These are phyloP conservation scores for Hippoglossus hippoglossus DNA, from an alignment of 2,797 vertebrate species.

Conservation along the genomic window DNA sequence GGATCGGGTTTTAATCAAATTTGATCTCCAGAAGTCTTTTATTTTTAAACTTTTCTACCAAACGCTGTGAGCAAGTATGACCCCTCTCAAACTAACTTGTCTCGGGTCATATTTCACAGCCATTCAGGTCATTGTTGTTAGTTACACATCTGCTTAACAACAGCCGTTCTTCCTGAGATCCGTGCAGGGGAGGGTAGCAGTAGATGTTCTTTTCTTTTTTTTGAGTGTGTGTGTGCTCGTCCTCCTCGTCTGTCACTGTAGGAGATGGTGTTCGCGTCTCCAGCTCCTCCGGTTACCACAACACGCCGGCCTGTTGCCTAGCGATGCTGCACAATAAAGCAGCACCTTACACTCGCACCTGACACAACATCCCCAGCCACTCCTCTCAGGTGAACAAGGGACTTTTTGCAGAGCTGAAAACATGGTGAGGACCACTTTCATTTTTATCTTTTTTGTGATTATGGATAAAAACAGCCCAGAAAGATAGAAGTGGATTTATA, in stretches of 20 bases:
- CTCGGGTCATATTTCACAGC: constrained; percentile 40
- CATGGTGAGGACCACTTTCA: constrained; percentile 63
- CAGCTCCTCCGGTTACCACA: constrained; percentile 70
- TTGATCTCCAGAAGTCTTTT: too few species aligned
- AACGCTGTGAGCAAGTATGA: too few species aligned
- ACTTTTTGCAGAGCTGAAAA: constrained; percentile 33
- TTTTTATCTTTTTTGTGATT: neutral
- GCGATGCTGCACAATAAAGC: constrained; percentile 58
- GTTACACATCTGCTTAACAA: constrained; percentile 38
- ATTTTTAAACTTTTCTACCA: too few species aligned
- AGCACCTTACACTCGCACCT: constrained; percentile 1
- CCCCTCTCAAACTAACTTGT: neutral
- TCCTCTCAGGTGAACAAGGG: constrained; percentile 55
- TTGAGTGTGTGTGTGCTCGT: constrained; percentile 3
- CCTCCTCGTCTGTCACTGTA: constrained; percentile 45
- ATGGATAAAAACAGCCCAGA: too few species aligned
- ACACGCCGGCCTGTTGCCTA: constrained; percentile 64
- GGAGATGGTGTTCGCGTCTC: constrained; percentile 49
- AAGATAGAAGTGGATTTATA: too few species aligned
- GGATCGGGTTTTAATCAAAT: too few species aligned
- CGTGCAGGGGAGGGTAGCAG: constrained; percentile 3
- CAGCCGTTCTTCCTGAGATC: constrained; percentile 22
- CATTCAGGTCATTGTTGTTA: constrained; percentile 19
- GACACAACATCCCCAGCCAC: constrained; percentile 50
- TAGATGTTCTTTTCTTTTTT: constrained; percentile 12